Base-by-base conservation (phyloP, 2,888 invertebrate genomes). In the Tribolium freemani region DNA sequence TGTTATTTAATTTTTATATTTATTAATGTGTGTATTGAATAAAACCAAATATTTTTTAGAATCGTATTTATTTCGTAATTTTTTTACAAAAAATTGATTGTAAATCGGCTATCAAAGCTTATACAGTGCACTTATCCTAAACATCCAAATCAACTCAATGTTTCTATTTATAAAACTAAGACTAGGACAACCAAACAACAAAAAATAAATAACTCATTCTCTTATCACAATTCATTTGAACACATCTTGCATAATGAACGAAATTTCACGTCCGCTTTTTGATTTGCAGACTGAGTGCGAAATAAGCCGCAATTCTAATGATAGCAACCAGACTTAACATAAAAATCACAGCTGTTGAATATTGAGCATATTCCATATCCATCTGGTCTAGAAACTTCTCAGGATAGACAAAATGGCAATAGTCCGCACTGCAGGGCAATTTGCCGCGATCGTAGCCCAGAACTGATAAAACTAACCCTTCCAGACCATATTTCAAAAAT, bases 401-500 rank as follows among this genome's bases (percentile, higher is more conserved):
- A 0, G 96, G 95, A 64, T 89, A 87, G 8, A 89, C 87, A 82
- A 91, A 93, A 82, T 94, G 93, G 81, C 96, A 96, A 83, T 93
- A 96, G 0, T 91, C 88, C 11, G 90, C 90, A 0, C 91, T 89
- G 83, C 97, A 97, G 0, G 90, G 88, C 71, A 98, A 87, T 75
- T 92, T 92, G 0, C 89, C 90, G 0, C 97, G 88, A 78, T 93
- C 90, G 85, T 93, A 93, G 5, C 96, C 96, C 77, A 96, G 96
- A 73, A 97, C 91, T 0, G 96, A 90, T 38, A 94, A 87, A 77
- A 95, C 90, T 0, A 94, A 88, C 3, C 96, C 96, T 77, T 96
- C 96, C 63, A 97, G 91, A 0, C 95, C 94, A 80, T 97, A 96
- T 80, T 96, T 96, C 38, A 96, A 88, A 85, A 96, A 97, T 0